A percentile compares a stretch with the other conserved stretches of the same genome.
Conservation (phyloP, 2,113 vertebrate species). For the Cyanoramphus novaezelandiae region DNA sequence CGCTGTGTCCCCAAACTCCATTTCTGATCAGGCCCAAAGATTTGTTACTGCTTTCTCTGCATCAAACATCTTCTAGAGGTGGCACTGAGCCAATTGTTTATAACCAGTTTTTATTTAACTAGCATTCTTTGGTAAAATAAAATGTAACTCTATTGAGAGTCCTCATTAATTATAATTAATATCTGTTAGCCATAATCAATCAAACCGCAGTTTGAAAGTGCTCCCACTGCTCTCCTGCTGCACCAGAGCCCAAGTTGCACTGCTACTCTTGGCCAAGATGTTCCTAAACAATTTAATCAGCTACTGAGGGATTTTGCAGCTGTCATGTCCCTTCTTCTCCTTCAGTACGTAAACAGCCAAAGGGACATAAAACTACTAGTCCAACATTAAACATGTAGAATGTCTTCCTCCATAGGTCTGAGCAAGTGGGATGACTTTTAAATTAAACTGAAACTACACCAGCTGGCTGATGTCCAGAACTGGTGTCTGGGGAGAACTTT, state of each 20-base stretch:
- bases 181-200: background rate
- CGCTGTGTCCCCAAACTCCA: background rate
- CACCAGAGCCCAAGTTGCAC: background rate
- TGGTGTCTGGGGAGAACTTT: slow-evolving; percentile 18
- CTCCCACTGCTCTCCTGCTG: background rate
- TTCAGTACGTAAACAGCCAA: background rate
- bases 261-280: background rate
- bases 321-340: background rate
- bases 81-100: background rate
- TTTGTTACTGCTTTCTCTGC: background rate
- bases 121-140: background rate
- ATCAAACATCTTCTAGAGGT: background rate
- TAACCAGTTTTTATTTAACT: background rate
- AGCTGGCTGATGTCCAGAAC: slow-evolving; percentile 38
- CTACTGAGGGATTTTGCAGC: background rate
- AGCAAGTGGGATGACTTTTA: slow-evolving; percentile 15
- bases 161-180: background rate
- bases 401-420: background rate
- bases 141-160: background rate
- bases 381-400: background rate
- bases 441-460: slow-evolving; percentile 7
- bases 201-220: background rate
- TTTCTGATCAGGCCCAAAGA: background rate
- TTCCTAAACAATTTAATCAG: background rate
- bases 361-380: background rate